These are phyloP conservation scores for Todus mexicanus DNA, from an alignment of 2,797 vertebrate species.

Conservation along the genomic window DNA sequence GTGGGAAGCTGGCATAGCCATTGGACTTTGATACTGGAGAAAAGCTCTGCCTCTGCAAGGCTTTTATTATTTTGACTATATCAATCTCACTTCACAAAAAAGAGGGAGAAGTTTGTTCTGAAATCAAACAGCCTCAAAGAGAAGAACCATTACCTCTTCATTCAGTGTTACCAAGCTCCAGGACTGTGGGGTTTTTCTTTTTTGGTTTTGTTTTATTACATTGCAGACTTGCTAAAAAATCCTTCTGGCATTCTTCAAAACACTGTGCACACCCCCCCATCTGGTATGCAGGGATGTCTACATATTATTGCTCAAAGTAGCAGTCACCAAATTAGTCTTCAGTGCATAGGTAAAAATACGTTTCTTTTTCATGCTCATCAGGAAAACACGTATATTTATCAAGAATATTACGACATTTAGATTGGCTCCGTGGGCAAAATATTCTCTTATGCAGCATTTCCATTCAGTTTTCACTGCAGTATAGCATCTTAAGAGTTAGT, in stretches of 20 bases:
- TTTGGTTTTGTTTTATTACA: neutral
- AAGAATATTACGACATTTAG: neutral
- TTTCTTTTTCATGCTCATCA: neutral
- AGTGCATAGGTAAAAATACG: neutral
- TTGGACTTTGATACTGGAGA: neutral
- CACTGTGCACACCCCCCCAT: neutral
- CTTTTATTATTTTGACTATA: neutral
- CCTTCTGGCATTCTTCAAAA: neutral
- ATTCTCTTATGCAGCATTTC: neutral
- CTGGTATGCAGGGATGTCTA: neutral
- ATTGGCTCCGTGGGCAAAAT: neutral
- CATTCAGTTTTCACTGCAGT: neutral
- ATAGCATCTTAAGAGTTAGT: neutral
- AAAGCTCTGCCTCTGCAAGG: neutral
- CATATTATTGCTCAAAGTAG: neutral
- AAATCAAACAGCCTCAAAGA: neutral
- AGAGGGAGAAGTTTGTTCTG: neutral
- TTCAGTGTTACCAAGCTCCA: neutral
- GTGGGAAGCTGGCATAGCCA: neutral
- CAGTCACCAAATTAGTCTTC: neutral
- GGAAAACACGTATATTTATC: neutral
- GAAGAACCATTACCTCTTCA: neutral
- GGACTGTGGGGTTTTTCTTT: neutral
- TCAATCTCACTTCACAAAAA: neutral
- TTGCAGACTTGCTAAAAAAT: neutral